A percentile compares a stretch with the other conserved stretches of the same genome.
Evolutionary conservation across 1,140 invertebrate genomes (phyloP).

Genomic region (Anoplophora glabripennis): DNA sequence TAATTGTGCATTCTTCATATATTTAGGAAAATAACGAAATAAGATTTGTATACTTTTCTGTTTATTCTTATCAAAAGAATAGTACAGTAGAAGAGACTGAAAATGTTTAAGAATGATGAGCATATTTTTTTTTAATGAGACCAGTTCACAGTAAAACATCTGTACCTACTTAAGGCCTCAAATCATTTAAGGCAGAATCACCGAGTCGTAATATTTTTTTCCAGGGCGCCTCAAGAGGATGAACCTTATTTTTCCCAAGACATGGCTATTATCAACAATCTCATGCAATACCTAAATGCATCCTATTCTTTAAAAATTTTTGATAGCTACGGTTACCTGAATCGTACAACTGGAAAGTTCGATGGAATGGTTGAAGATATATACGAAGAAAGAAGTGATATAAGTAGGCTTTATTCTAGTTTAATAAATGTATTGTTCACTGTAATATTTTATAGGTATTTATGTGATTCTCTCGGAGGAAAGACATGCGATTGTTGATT

Average conservation of each 20-base stretch:
- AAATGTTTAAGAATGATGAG: too few species aligned
- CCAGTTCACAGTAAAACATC: too few species aligned
- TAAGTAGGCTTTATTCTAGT: conserved; percentile 16
- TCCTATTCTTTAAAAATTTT: conserved; percentile 20
- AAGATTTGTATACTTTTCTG: too few species aligned
- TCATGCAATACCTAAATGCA: conserved; percentile 25
- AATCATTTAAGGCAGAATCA: too few species aligned
- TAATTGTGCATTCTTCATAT: too few species aligned
- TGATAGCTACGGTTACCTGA: conserved; percentile 26
- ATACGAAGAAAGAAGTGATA: conserved; percentile 19
- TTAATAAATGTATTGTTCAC: conserved; percentile 9
- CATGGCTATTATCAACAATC: conserved; percentile 12
- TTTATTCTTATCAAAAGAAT: too few species aligned
- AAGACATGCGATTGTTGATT: conserved; percentile 13
- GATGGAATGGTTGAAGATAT: conserved; percentile 25
- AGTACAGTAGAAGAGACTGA: too few species aligned
- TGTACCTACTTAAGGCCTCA: too few species aligned
- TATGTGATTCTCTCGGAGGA: conserved; percentile 18
- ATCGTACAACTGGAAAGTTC: conserved; percentile 20
- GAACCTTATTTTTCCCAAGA: conserved; percentile 17
- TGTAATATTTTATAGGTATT: too few species aligned
- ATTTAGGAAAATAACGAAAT: too few species aligned
- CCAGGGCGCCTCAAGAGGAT: background rate
- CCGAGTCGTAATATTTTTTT: conserved; percentile 3
- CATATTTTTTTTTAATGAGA: too few species aligned